Percentiles rank a stretch among this genome's conserved stretches.
Evolutionary conservation across 2,888 invertebrate species (phyloP).

Genomic region (Cyclophora punctaria): DNA sequence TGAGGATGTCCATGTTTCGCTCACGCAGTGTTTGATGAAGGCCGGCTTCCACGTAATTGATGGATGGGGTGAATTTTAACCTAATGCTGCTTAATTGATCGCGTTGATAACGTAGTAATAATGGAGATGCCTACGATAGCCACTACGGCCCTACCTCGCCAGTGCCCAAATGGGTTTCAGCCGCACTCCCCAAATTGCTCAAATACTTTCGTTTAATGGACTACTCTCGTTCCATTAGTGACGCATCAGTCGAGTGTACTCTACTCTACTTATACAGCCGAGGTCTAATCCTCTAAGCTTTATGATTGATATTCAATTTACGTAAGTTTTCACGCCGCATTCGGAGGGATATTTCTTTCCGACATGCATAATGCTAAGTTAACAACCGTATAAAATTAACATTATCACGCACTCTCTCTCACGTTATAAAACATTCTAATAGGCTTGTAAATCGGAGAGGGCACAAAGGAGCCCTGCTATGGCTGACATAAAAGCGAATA

Average conservation of each 20-base stretch:
- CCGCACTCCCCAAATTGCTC: conserved; percentile 35
- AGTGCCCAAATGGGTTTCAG: conserved; percentile 50
- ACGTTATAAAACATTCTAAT: conserved; percentile 37
- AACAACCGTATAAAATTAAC: conserved; percentile 27
- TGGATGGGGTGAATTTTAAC: conserved; percentile 60
- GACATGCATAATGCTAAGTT: conserved; percentile 11
- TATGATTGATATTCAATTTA: conserved; percentile 25
- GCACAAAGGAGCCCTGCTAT: conserved; percentile 56
- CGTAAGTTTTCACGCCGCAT: conserved; percentile 10
- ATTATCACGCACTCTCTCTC: conserved; percentile 24
- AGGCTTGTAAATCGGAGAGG: conserved; percentile 52
- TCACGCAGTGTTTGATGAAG: conserved; percentile 27
- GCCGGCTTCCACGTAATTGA: conserved; percentile 50
- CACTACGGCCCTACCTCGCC: conserved; percentile 34
- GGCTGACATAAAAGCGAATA: conserved; percentile 65
- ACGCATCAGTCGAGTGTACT: conserved; percentile 22
- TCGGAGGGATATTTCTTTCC: conserved; percentile 11
- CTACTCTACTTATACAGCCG: conserved; percentile 17
- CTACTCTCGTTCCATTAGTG: conserved; percentile 37
- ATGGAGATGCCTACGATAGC: conserved; percentile 40
- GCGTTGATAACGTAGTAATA: conserved; percentile 55
- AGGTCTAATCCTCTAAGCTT: conserved; percentile 19
- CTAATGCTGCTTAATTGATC: conserved; percentile 66
- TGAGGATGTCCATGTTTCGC: conserved; percentile 38
- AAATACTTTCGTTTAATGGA: conserved; percentile 37